phyloP scores from a whole-genome alignment of 1,140 invertebrate species.

The Bombus confusus region DNA sequence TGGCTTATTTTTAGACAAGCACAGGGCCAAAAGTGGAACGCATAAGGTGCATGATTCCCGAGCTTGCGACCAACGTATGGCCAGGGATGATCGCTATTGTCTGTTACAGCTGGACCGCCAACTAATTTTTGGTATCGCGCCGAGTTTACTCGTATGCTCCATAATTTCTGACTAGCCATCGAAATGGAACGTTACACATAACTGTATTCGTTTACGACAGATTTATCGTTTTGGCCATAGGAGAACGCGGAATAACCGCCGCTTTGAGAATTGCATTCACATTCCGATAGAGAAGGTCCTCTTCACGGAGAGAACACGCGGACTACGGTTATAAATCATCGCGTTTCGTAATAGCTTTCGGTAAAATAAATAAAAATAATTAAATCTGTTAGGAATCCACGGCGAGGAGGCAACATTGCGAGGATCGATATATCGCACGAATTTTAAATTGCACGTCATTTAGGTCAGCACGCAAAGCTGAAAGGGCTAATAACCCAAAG shows the following conservation, averaged over 20 bases:
- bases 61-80: constrained; percentile 28
- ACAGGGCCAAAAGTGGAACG: constrained; percentile 43
- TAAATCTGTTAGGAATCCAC: background rate
- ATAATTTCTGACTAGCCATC: constrained; percentile 45
- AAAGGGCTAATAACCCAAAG: constrained; percentile 53
- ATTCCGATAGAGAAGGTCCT: constrained; percentile 9
- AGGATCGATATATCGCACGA: constrained; percentile 23
- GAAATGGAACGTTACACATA: constrained; percentile 57
- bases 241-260: constrained; percentile 46
- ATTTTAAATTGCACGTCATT: constrained; percentile 28
- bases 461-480: constrained; percentile 44
- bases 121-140: constrained; percentile 65
- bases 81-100: constrained; percentile 58
- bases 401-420: background rate
- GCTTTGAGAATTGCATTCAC: constrained; percentile 27
- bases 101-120: constrained; percentile 54
- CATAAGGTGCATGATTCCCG: constrained; percentile 41
- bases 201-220: constrained; percentile 52
- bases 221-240: constrained; percentile 53
- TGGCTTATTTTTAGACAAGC: constrained; percentile 18
- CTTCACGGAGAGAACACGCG: background rate
- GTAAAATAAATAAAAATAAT: constrained; percentile 5
- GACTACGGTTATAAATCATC: constrained; percentile 25
- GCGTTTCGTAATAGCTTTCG: background rate
- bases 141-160: constrained; percentile 53